phyloP scores from a whole-genome alignment of 2,797 vertebrate species.

The Sebastes itinus region DNA sequence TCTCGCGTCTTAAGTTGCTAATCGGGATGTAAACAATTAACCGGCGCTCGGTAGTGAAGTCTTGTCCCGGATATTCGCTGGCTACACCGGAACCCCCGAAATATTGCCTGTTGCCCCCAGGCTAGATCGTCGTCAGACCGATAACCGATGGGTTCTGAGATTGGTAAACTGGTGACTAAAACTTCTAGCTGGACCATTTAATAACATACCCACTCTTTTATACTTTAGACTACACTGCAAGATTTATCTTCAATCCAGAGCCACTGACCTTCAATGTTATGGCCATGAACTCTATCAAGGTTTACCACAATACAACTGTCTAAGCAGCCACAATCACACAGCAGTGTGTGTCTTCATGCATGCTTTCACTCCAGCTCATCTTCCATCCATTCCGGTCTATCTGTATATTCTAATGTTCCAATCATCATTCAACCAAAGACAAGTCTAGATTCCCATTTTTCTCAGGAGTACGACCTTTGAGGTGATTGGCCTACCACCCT shows the following conservation, averaged over 20 bases:
- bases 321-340: conserved; percentile 31
- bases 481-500: conserved; percentile 51
- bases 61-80: background rate
- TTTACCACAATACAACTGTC: background rate
- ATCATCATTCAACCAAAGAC: conserved; percentile 39
- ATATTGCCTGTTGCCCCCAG: background rate
- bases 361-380: background rate
- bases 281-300: conserved; percentile 15
- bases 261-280: conserved; percentile 55
- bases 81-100: background rate
- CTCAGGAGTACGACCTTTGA: conserved; percentile 59
- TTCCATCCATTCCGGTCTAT: background rate
- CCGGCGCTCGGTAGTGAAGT: background rate
- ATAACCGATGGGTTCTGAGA: background rate
- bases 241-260: conserved; percentile 1
- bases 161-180: background rate
- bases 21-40: background rate
- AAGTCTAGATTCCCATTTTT: conserved; percentile 16
- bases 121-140: background rate
- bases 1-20: background rate
- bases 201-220: background rate
- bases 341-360: conserved; percentile 2
- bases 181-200: background rate
- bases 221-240: background rate
- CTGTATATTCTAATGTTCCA: conserved; percentile 4